Evolutionary conservation across 2,113 vertebrate genomes (phyloP), one percentile per base, ranked within the genome.

Genomic region (Pterocles burchelli): DNA sequence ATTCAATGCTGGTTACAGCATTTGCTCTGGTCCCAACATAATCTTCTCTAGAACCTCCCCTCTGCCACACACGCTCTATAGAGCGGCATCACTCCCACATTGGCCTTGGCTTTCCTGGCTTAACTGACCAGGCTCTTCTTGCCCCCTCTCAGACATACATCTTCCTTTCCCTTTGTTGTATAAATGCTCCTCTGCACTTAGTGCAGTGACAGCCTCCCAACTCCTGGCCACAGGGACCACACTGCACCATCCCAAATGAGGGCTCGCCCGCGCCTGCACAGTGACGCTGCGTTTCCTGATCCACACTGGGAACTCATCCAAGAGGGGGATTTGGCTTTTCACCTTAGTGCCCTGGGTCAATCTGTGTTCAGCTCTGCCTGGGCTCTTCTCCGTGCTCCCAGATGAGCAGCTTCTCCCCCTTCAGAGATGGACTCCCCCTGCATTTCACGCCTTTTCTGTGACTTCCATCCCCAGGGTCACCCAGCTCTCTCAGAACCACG

Each of bases 281-380:
- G 62, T 22, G 10, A 54, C 81, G 61, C 54, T 2, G 2, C 17
- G 51, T 45, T 76, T 61, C 66, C 41, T 93, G 83, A 79, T 85
- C 75, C 62, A 82, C 63, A 31, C 75, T 65, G 78, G 92, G 88
- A 94, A 83, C 66, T 22, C 41, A 26, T 31, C 93, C 96, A 96
- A 82, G 81, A 63, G 63, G 17, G 17, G 71, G 90, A 93, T 97
- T 93, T 94, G 88, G 34, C 85, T 91, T 94, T 82, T 90, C 78
- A 93, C 87, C 87, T 80, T 49, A 49, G 83, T 67, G 72, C 25
- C 86, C 86, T 74, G 59, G 90, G 88, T 96, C 94, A 97, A 91
- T 72, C 88, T 82, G 38, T 78, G 48, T 74, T 93, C 70, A 78
- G 57, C 66, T 75, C 65, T 72, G 74, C 57, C 61, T 4, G 2